Percentiles rank a stretch among this genome's conserved stretches.
Evolutionary conservation across 2,113 vertebrate genomes (phyloP).

Genomic region (Bombycilla garrulus): DNA sequence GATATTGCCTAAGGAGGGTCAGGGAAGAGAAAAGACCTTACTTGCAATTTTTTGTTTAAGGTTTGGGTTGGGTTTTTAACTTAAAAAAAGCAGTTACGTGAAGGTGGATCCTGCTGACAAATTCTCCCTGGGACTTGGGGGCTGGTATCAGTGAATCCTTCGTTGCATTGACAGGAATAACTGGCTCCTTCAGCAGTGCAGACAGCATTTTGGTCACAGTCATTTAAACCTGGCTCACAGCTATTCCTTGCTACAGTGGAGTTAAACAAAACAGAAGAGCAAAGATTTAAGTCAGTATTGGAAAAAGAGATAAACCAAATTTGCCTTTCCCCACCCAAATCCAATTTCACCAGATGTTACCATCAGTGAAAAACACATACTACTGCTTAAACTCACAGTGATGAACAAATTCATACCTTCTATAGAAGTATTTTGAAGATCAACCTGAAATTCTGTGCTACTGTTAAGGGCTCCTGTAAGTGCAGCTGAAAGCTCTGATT

Average conservation of each 20-base stretch:
- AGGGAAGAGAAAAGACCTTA: not conserved
- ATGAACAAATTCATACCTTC: not conserved
- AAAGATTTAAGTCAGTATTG: not conserved
- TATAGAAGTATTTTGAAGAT: not conserved
- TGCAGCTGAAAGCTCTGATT: not conserved
- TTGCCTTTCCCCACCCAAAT: not conserved
- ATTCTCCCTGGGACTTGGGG: slow-evolving; percentile 8
- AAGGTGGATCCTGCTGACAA: not conserved
- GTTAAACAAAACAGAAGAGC: not conserved
- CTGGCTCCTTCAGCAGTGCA: not conserved
- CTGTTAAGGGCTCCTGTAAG: slow-evolving; percentile 8
- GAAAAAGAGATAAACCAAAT: not conserved
- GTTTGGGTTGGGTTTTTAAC: not conserved
- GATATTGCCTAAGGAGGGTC: not conserved
- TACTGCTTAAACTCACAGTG: not conserved
- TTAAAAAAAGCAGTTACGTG: not conserved
- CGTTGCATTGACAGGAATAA: slow-evolving; percentile 16
- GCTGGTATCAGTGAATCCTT: slow-evolving; percentile 18
- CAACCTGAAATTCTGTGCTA: not conserved
- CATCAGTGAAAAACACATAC: not conserved
- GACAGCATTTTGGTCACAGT: slow-evolving; percentile 17
- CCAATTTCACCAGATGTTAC: not conserved
- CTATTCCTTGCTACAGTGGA: slow-evolving; percentile 4
- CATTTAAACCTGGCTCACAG: not conserved
- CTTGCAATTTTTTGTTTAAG: not conserved